Base-by-base conservation (phyloP, 2,888 invertebrate genomes). In the Ctena decussata region DNA sequence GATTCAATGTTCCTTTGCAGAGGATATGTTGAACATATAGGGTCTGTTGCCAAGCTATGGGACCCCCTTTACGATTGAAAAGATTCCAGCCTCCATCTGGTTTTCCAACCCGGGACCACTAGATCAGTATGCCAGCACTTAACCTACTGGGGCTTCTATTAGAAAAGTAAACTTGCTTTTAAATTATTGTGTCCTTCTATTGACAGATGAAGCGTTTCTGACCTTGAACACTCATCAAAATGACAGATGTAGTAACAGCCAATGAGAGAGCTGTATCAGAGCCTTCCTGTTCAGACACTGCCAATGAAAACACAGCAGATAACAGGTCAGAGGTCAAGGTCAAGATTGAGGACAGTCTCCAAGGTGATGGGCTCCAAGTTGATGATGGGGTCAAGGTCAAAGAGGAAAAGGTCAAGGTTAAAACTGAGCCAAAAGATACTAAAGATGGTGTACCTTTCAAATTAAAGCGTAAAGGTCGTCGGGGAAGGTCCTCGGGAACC, bases 401-500 rank as follows among this genome's bases (percentile, higher is more conserved):
- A 53, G 35, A 65, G 1, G 65, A 65, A 35, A 65, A 65, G 32
- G 35, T 65, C 35, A 65, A 32, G 32, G 35, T 65, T 5, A 65
- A 65, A 21, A 35, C 65, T 35, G 73, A 73, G 35, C 35, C 65
- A 83, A 57, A 83, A 86, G 57, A 77, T 8, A 18, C 35, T 39
- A 85, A 84, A 44, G 86, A 84, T 57, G 74, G 72, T n/a, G 82
- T 86, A 32, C 86, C 85, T 60, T 80, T 86, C 53, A 89, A 84
- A 76, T 80, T 88, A 49, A 88, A 85, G 53, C 73, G 88, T n/a
- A 86, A 89, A 69, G 76, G 86, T 78, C 84, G 82, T 5, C 65
- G 88, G 37, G 89, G 87, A 60, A 82, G 90, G 69, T 89, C 89
- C 0, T 85, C 89, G 0, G 90, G 90, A 24, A 84, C 87, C 24